phyloP scores from a whole-genome alignment of 2,888 invertebrate genomes.

The Dynastes maya region DNA sequence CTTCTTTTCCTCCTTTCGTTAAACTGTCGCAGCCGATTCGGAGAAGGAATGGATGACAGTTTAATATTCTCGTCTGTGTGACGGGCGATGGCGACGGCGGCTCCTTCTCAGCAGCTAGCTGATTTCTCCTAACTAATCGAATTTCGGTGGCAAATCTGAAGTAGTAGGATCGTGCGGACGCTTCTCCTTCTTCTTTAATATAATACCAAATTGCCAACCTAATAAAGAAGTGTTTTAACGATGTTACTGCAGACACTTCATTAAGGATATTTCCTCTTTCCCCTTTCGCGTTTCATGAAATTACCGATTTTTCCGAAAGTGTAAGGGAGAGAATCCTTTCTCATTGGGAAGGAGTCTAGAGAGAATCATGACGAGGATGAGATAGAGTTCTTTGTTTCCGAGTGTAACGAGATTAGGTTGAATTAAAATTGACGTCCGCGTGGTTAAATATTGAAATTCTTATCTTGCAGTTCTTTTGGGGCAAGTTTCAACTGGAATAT shows the following conservation, averaged over 20 bases:
- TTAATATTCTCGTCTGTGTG: conserved; percentile 62
- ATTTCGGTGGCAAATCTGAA: conserved; percentile 63
- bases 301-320: conserved; percentile 46
- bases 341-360: neutral
- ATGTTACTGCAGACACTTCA: conserved; percentile 65
- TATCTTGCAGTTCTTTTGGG: neutral
- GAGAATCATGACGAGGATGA: neutral
- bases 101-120: conserved; percentile 56
- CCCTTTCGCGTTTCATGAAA: conserved; percentile 37
- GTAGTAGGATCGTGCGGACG: conserved; percentile 41
- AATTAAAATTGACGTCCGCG: conserved; percentile 3
- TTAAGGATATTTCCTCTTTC: conserved; percentile 60
- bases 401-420: conserved; percentile 1
- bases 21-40: neutral
- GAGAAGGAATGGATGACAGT: conserved; percentile 57
- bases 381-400: conserved; percentile 4
- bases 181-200: conserved; percentile 56
- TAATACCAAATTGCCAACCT: conserved; percentile 67
- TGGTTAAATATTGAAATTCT: conserved; percentile 7
- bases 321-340: neutral
- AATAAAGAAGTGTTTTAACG: conserved; percentile 66
- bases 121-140: conserved; percentile 65
- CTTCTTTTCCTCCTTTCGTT: conserved; percentile 8
- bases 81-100: conserved; percentile 56
- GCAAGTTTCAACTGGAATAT: neutral